These are phyloP conservation scores for Geophilus truncorum DNA, from an alignment of 2,888 invertebrate genomes.

Conservation along the genomic window DNA sequence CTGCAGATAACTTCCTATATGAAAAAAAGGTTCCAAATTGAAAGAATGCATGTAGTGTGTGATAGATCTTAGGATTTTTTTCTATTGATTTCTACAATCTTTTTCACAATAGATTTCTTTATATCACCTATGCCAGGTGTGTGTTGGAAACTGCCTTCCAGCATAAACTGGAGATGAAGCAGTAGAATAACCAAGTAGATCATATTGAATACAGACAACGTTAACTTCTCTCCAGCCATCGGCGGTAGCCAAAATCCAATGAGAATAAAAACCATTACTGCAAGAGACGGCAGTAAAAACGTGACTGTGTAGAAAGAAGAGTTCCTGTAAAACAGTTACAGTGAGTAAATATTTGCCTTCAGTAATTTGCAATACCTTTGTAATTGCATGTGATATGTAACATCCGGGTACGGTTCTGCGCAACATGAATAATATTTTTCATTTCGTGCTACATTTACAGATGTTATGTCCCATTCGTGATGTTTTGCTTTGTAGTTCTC, in stretches of 20 bases:
- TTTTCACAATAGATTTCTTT: too few species aligned
- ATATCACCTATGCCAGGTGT: conserved; percentile 57
- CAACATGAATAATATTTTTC: conserved; percentile 50
- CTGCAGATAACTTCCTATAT: too few species aligned
- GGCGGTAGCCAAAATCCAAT: conserved; percentile 63
- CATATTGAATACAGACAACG: conserved; percentile 55
- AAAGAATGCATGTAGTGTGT: too few species aligned
- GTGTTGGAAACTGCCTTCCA: conserved; percentile 56
- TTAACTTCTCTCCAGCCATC: conserved; percentile 62
- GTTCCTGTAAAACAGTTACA: background rate
- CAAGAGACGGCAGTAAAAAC: conserved; percentile 42
- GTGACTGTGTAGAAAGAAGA: conserved; percentile 33
- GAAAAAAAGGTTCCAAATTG: too few species aligned
- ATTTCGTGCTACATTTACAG: background rate
- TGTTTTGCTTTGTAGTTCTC: background rate
- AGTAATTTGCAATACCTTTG: conserved; percentile 49
- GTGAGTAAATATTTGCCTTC: background rate
- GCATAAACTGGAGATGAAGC: conserved; percentile 59
- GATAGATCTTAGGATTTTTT: too few species aligned
- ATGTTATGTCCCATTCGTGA: background rate
- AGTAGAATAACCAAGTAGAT: conserved; percentile 60
- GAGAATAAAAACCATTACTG: conserved; percentile 59
- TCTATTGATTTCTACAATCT: too few species aligned
- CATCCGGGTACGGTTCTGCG: conserved; percentile 55
- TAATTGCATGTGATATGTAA: conserved; percentile 54